phyloP scores from a whole-genome alignment of 2,113 vertebrate genomes.

The Leptodactylus fuscus region DNA sequence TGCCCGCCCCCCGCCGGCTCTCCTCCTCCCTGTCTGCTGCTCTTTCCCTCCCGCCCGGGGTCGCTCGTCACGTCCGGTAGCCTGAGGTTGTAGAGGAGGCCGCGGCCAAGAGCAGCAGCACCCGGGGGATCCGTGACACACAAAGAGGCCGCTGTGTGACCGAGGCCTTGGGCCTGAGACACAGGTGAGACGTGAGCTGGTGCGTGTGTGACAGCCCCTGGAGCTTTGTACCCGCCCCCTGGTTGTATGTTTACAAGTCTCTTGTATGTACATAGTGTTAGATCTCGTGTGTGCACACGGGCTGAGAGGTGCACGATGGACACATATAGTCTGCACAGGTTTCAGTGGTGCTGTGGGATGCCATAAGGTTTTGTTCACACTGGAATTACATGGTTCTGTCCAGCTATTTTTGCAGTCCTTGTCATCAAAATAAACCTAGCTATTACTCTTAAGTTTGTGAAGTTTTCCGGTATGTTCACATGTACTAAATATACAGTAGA shows the following conservation, averaged over 20 bases:
- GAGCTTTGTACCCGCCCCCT: background rate
- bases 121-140: constrained; percentile 53
- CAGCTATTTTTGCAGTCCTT: too few species aligned
- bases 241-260: background rate
- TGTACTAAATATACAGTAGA: too few species aligned
- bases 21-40: constrained; percentile 33
- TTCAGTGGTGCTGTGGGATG: too few species aligned
- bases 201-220: background rate
- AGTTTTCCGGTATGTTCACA: too few species aligned
- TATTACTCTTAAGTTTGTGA: too few species aligned
- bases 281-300: too few species aligned
- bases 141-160: constrained; percentile 55
- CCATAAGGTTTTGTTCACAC: too few species aligned
- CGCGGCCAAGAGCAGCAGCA: constrained; percentile 2
- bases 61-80: constrained; percentile 57
- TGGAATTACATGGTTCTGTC: too few species aligned
- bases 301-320: too few species aligned
- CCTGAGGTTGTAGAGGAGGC: constrained; percentile 40
- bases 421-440: too few species aligned
- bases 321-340: too few species aligned
- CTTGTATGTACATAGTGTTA: background rate
- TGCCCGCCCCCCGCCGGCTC: constrained; percentile 36
- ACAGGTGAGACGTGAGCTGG: constrained; percentile 37
- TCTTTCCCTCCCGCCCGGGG: constrained; percentile 1
- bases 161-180: constrained; percentile 29